phyloP scores from a whole-genome alignment of 1,140 invertebrate species.

The Nymphalis io region DNA sequence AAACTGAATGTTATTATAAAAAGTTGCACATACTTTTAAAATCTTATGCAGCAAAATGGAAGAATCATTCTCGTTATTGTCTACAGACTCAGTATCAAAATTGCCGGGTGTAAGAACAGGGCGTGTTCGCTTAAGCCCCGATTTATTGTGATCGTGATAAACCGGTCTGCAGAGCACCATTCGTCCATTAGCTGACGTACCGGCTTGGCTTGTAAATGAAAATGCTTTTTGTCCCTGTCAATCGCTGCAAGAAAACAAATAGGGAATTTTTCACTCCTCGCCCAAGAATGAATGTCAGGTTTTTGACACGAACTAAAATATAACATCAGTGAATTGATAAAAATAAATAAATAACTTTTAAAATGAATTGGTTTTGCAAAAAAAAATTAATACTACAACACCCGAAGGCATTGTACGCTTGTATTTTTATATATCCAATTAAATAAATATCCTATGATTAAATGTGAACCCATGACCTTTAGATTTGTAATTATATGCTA shows the following conservation, averaged over 20 bases:
- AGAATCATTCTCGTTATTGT: constrained; percentile 28
- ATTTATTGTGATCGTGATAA: constrained; percentile 73
- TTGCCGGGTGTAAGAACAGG: constrained; percentile 52
- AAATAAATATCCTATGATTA: no score
- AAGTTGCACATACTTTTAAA: background rate
- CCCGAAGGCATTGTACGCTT: no score
- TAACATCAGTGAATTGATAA: no score
- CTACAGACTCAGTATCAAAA: constrained; percentile 45
- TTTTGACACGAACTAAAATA: constrained; percentile 14
- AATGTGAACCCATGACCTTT: no score
- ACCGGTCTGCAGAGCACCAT: constrained; percentile 59
- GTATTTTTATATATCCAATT: no score
- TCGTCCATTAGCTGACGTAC: constrained; percentile 62
- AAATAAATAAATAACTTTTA: no score
- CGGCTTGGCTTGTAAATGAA: constrained; percentile 51
- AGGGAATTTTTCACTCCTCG: constrained; percentile 35
- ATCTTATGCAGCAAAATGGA: background rate
- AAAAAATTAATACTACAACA: no score
- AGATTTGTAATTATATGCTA: no score
- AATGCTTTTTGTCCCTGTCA: constrained; percentile 56
- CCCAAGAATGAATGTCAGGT: constrained; percentile 31
- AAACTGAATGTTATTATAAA: background rate
- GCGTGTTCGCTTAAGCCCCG: constrained; percentile 49
- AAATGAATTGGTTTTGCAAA: no score
- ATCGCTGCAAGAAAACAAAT: constrained; percentile 51